Evolutionary conservation across 2,113 vertebrate genomes (phyloP).

Genomic region (Chunga burmeisteri): DNA sequence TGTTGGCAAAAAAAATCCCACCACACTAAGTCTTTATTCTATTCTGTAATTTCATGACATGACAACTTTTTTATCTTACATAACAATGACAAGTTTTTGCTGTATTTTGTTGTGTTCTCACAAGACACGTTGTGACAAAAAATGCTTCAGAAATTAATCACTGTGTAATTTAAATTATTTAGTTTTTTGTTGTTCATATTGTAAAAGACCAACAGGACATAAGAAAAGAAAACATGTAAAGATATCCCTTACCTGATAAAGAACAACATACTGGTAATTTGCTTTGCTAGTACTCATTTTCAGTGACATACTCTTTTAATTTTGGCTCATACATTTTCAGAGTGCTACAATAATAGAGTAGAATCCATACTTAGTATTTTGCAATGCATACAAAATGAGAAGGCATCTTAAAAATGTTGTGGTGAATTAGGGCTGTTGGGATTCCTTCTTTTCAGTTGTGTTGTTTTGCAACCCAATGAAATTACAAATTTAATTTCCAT

Average conservation of each 20-base stretch:
- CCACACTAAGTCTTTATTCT: background rate
- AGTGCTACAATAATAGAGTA: background rate
- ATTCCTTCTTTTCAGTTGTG: background rate
- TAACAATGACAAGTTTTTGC: background rate
- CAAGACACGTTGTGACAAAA: background rate
- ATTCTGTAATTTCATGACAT: background rate
- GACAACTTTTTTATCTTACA: background rate
- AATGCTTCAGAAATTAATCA: background rate
- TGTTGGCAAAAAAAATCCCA: background rate
- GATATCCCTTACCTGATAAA: background rate
- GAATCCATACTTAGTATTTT: background rate
- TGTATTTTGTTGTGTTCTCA: background rate
- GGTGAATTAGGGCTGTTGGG: rapidly evolving
- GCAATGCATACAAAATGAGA: background rate
- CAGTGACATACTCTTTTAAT: background rate
- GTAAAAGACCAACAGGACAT: background rate
- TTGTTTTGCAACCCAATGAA: background rate
- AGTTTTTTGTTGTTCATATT: background rate
- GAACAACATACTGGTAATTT: background rate
- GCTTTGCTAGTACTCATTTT: background rate
- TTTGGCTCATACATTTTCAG: background rate
- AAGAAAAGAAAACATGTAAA: background rate
- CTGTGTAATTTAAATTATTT: too few relatives aligned
- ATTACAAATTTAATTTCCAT: background rate
- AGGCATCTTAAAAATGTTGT: background rate